Percentiles rank a stretch among this genome's conserved stretches.
phyloP scores from a whole-genome alignment of 2,113 vertebrate genomes.

The Orycteropus afer region DNA sequence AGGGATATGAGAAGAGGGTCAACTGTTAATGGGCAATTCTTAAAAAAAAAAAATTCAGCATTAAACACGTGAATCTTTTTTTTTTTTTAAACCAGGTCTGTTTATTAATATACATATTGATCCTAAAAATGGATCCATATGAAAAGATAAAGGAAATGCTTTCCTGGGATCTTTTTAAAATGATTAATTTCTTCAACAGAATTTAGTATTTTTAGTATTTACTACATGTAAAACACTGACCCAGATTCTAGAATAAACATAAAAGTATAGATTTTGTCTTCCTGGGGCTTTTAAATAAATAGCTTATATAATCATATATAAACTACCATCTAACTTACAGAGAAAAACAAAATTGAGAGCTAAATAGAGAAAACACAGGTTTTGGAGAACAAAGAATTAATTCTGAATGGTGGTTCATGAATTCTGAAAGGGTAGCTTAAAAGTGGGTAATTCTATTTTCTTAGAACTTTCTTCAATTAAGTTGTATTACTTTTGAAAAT shows the following conservation, averaged over 20 bases:
- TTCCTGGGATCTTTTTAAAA: not conserved
- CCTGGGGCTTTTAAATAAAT: not conserved
- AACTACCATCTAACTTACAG: not conserved
- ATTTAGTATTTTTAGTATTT: not conserved
- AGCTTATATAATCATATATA: not conserved
- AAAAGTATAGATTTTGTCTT: not conserved
- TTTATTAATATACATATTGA: slow-evolving; percentile 18
- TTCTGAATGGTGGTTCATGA: not conserved
- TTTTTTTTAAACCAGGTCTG: not conserved
- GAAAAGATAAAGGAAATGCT: slow-evolving; percentile 43
- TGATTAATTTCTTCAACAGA: not conserved
- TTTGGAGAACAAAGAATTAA: not conserved
- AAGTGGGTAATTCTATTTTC: not conserved
- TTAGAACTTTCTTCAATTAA: not conserved
- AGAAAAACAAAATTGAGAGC: not conserved
- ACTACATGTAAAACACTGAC: not conserved
- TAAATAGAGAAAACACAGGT: not conserved
- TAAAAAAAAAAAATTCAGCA: not conserved
- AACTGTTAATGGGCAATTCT: not conserved
- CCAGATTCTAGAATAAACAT: not conserved
- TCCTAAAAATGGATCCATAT: not conserved
- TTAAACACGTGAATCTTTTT: not conserved
- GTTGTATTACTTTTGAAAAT: not conserved
- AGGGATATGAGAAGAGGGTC: not conserved
- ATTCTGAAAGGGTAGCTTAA: not conserved